Evolutionary conservation across 2,797 vertebrate genomes (phyloP).

Genomic region (Poeciliopsis paucimaculata): DNA sequence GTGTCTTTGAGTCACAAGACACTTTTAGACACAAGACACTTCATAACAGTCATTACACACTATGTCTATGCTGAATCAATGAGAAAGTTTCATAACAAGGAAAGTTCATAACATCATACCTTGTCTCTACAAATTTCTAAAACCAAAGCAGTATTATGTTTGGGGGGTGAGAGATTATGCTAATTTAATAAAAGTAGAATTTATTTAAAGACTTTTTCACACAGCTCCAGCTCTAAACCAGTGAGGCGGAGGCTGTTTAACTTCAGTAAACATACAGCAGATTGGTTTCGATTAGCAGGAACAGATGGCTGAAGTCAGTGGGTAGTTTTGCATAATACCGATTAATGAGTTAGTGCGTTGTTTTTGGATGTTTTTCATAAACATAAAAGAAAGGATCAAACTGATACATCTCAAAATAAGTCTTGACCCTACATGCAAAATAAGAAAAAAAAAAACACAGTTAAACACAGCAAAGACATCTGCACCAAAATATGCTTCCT

Average conservation of each 20-base stretch:
- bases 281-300: neutral
- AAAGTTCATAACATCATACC: neutral
- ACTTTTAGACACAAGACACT: too few relatives aligned
- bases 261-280: neutral
- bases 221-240: neutral
- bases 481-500: slow-evolving; percentile 43
- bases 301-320: slow-evolving; percentile 1
- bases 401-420: neutral
- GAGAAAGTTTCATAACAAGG: neutral
- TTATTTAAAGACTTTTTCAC: neutral
- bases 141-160: neutral
- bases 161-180: neutral
- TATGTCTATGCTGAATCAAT: neutral
- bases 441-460: neutral
- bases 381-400: neutral
- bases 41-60: too few relatives aligned
- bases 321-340: neutral
- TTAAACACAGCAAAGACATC: slow-evolving; percentile 30
- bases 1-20: neutral
- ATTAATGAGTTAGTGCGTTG: neutral
- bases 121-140: neutral
- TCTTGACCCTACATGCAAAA: neutral
- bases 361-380: neutral
- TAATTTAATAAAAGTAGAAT: neutral
- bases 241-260: neutral